Evolutionary conservation across 2,888 invertebrate genomes (phyloP).

Genomic region (Hirtodrosophila confusa): DNA sequence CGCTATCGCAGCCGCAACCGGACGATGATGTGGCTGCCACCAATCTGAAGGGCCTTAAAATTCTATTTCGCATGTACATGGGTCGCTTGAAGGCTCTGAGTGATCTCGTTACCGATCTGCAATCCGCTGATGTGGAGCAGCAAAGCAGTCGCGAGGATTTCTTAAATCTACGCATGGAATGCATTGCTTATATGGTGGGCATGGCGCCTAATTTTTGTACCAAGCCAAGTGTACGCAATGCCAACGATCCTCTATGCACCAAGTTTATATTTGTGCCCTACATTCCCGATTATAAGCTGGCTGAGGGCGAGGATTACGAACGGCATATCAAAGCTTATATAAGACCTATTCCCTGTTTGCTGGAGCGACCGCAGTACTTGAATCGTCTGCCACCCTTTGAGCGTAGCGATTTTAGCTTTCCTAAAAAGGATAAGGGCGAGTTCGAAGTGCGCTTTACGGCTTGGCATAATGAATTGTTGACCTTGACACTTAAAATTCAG

Average conservation of each 20-base stretch:
- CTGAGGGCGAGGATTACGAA: slow-evolving; percentile 68
- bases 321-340: slow-evolving; percentile 73
- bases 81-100: slow-evolving; percentile 84
- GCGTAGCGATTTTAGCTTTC: slow-evolving; percentile 79
- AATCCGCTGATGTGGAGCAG: slow-evolving; percentile 78
- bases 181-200: slow-evolving; percentile 78
- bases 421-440: slow-evolving; percentile 80
- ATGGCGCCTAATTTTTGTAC: slow-evolving; percentile 67
- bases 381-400: slow-evolving; percentile 83
- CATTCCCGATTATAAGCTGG: slow-evolving; percentile 81
- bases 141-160: slow-evolving; percentile 76
- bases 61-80: slow-evolving; percentile 87
- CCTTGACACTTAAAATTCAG: slow-evolving; percentile 81
- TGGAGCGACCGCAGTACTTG: slow-evolving; percentile 81
- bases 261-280: slow-evolving; percentile 77
- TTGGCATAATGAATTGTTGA: slow-evolving; percentile 81
- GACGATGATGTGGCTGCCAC: slow-evolving; percentile 69
- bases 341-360: slow-evolving; percentile 81
- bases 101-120: slow-evolving; percentile 78
- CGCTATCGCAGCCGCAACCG: slow-evolving; percentile 60
- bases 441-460: slow-evolving; percentile 80
- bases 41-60: slow-evolving; percentile 85
- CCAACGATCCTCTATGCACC: slow-evolving; percentile 37
- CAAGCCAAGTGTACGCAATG: slow-evolving; percentile 53
- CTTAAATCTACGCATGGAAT: slow-evolving; percentile 80